Evolutionary conservation across 2,888 invertebrate species (phyloP), one percentile per base, ranked within the genome.

Genomic region (Bellardia pandia): DNA sequence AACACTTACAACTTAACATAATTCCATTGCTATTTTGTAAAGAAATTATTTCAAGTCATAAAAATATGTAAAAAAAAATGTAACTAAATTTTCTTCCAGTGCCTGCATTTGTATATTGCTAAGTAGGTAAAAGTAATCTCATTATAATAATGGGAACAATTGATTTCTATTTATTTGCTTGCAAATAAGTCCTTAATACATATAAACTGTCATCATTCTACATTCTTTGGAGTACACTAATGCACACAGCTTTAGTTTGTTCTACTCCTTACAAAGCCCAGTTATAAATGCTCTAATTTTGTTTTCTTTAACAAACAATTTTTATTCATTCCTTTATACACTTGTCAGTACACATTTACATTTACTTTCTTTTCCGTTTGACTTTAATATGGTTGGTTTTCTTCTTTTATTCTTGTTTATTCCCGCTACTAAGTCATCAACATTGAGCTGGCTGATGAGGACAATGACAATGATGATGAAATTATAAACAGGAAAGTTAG

Each of bases 121-220:
- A 91, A 92, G 91, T 91, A 91, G 91, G 92, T 92, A 91, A 91
- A 88, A 90, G 89, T 93, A 92, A 92, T 92, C 92, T 92, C 93
- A 93, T 92, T 93, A 92, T 92, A 91, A 92, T 93, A 92, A 92
- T 92, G 92, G 91, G 92, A 92, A 92, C 92, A 92, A 92, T 92
- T 92, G 93, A 93, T 92, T 92, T 92, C 90, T 90, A 90, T 92
- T 91, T 90, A 91, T 90, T 89, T 90, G 89, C 85, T 86, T 81
- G 84, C 88, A 86, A 88, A 88, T 84, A 88, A 88, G 86, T 88
- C 74, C 84, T 85, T 78, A 51, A 45, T 69, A 56, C 37, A 60
- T 53, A 48, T 56, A 69, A 82, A 58, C 79, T 76, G 68, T 72
- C 69, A 37, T 62, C 72, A 48, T 60, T 72, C 68, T 53, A 14